phyloP scores from a whole-genome alignment of 1,140 invertebrate species.

The Periplaneta americana region DNA sequence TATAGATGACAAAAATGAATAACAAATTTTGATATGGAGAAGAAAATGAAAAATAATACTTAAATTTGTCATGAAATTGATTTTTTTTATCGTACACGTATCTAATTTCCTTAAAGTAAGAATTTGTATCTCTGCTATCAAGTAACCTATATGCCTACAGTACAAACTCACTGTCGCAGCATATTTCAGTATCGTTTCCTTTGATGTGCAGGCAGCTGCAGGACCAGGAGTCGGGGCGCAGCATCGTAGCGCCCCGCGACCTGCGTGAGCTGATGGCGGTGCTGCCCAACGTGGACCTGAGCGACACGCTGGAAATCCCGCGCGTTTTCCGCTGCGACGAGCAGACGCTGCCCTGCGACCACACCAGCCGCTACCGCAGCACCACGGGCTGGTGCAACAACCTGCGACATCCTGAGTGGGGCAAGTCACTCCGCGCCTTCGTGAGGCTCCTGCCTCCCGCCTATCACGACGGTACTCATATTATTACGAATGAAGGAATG shows the following conservation, averaged over 20 bases:
- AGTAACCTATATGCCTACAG: no score
- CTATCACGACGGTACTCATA: slow-evolving; percentile 53
- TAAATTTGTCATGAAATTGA: no score
- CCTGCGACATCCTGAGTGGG: slow-evolving; percentile 43
- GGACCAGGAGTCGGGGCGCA: slow-evolving; percentile 34
- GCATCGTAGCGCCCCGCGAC: slow-evolving; percentile 27
- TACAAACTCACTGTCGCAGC: no score
- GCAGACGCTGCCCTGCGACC: slow-evolving; percentile 49
- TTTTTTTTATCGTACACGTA: no score
- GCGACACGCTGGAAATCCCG: slow-evolving; percentile 39
- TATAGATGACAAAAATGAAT: no score
- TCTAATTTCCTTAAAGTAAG: no score
- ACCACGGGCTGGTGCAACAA: slow-evolving; percentile 58
- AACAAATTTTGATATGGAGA: no score
- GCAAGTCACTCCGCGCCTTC: slow-evolving; percentile 44
- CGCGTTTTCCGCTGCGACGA: slow-evolving; percentile 43
- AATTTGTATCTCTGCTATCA: no score
- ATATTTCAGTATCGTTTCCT: no score
- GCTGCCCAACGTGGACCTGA: slow-evolving; percentile 41
- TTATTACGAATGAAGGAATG: no score
- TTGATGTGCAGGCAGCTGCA: slow-evolving; percentile 33
- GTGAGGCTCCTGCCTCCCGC: slow-evolving; percentile 42
- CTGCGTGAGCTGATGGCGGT: slow-evolving; percentile 39
- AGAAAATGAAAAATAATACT: no score
- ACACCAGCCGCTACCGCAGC: slow-evolving; percentile 47